These are phyloP conservation scores for Rhinogobio ventralis DNA, from an alignment of 2,797 vertebrate species.

Conservation along the genomic window DNA sequence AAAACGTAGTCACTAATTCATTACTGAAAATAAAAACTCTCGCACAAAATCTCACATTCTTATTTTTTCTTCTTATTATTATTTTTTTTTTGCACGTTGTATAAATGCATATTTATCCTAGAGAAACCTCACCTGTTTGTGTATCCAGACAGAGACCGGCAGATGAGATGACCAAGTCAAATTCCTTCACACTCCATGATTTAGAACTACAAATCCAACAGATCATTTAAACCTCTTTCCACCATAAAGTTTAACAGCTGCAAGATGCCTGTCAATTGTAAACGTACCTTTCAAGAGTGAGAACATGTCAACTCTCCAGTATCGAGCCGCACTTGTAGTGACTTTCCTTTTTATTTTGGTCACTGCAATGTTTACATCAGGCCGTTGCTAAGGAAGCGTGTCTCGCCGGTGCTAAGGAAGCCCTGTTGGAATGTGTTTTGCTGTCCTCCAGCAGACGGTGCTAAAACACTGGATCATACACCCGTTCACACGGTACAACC, in stretches of 20 bases:
- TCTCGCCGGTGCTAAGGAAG: conserved; percentile 40
- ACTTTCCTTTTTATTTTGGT: conserved; percentile 21
- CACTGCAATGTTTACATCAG: conserved; percentile 62
- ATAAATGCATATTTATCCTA: background rate
- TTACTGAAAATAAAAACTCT: background rate
- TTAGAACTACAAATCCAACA: background rate
- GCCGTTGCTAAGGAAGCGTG: conserved; percentile 66
- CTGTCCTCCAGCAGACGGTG: conserved; percentile 67
- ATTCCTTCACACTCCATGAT: conserved; percentile 41
- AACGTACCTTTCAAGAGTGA: background rate
- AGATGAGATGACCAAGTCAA: conserved; percentile 6
- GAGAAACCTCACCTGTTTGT: background rate
- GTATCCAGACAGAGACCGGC: background rate
- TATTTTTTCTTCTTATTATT: background rate
- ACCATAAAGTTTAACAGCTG: background rate
- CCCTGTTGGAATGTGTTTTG: conserved; percentile 1
- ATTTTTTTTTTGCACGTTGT: background rate
- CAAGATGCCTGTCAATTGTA: background rate
- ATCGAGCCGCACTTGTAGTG: conserved; percentile 7
- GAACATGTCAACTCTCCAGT: background rate
- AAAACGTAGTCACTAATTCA: background rate
- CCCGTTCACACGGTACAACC: background rate
- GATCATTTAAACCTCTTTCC: background rate
- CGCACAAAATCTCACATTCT: background rate
- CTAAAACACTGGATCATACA: conserved; percentile 25